Evolutionary conservation across 1,140 invertebrate genomes (phyloP).

Genomic region (Pygmarrhopalites habei): DNA sequence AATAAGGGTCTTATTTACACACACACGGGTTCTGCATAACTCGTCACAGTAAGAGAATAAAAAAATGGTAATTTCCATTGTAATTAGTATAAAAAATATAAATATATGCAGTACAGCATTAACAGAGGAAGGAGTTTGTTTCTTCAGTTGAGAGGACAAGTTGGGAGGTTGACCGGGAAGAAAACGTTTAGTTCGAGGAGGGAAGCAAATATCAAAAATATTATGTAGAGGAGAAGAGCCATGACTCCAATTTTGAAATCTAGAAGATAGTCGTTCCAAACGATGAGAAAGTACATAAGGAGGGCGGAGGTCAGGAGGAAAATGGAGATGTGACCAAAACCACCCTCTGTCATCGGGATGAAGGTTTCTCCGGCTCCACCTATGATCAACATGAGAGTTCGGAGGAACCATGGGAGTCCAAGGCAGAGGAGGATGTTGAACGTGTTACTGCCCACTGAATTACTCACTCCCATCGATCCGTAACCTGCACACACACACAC

Average conservation of each 20-base stretch:
- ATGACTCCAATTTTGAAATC: conserved; percentile 23
- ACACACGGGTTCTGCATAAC: no score
- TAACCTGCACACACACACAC: no score
- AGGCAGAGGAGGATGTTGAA: conserved; percentile 50
- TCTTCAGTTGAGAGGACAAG: conserved; percentile 41
- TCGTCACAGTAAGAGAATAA: no score
- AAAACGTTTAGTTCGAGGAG: conserved; percentile 53
- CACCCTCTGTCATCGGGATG: background rate
- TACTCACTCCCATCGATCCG: conserved; percentile 49
- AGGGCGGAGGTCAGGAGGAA: conserved; percentile 15
- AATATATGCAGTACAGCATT: no score
- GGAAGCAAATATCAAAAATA: conserved; percentile 57
- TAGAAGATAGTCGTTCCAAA: conserved; percentile 18
- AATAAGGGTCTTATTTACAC: no score
- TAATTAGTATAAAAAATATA: no score
- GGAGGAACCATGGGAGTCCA: conserved; percentile 54
- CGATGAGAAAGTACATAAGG: conserved; percentile 15
- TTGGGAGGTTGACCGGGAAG: conserved; percentile 45
- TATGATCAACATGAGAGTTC: conserved; percentile 52
- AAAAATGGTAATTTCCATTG: no score
- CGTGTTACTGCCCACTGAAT: conserved; percentile 48
- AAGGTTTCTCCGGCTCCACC: conserved; percentile 43
- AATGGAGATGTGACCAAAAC: background rate
- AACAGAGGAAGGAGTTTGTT: no score
- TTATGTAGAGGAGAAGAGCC: conserved; percentile 50